Base-by-base conservation (phyloP, 2,888 invertebrate genomes). In the Biston stratarius region DNA sequence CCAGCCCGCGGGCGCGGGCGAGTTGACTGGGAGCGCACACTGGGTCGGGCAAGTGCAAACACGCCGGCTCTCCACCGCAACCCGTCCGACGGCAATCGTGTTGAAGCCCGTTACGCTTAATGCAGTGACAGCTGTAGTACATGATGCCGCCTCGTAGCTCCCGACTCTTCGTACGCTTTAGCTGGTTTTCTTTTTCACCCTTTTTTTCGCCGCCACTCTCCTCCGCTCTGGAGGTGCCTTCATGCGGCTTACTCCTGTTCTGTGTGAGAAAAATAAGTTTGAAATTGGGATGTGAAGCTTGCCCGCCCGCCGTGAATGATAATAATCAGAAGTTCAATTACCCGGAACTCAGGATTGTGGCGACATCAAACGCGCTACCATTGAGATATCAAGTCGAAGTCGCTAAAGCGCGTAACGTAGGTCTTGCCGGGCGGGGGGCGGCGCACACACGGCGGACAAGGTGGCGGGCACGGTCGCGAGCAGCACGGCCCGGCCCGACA, bases 101-200 rank as follows among this genome's bases (percentile, higher is more conserved):
- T 78, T 95, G 95, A 42, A 95, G 87, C 33, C 95, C 95, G 74
- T 95, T 95, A 64, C 95, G 93, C 74, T 94, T 95, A 67, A 94
- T 92, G 79, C 95, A 95, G 77, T 94, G 94, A 77, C 95, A 95
- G 73, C 95, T 94, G 66, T 93, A 92, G 78, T 94, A 93, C 87
- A 95, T 91, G 49, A 94, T 84, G 33, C 95, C 94, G 66, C 93
- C 94, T 42, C 95, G 90, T 70, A 95, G 83, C 79, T 95, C 95
- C 64, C 95, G 91, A 79, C 94, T 94, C 73, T 91, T 93, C 8
- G 87, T 91, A 78, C 91, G 85, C 80, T 90, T 91, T 64, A 94
- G 82, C 79, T 86, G 88, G 76, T 91, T 91, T 84, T 92, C 92
- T 74, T 88, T 90, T 81, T 89, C 89, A 70, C 81, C 78, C 75